Evolutionary conservation across 2,888 invertebrate species (phyloP), one percentile per base, ranked within the genome.

Genomic region (Coleophora flavipennella): DNA sequence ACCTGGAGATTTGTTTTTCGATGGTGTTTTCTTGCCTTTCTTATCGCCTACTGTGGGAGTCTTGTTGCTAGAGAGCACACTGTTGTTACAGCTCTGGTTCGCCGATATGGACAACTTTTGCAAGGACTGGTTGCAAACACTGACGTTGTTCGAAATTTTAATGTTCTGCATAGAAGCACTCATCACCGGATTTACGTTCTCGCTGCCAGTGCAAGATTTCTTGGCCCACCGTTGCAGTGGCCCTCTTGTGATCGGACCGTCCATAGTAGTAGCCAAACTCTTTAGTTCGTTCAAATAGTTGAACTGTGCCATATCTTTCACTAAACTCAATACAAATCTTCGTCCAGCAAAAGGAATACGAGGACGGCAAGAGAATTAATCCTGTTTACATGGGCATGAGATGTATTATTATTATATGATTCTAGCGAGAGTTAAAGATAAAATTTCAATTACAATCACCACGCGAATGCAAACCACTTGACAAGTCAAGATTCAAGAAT

Each of bases 281-380:
- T 91, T 92, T 45, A 94, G 81, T 74, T 94, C 94, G 68, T 92
- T 93, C 52, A 92, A 83, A 69, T 91, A 94, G 61, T 90, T 91
- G 60, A 93, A 91, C 59, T 94, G 93, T 34, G 93, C 88, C 94
- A 94, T 94, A 48, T 40, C 62, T n/a, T n/a, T n/a, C 20, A 4
- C 20, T 20, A 3, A 20, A 20, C 20, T 20, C 20, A 20, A 20
- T 8, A 12, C 13, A 12, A 26, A 11, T 26, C 7, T 12, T 26
- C 26, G 20, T 6, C 7, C 25, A 34, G 20, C 3, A 20, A 20
- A 20, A 20, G 3, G 3, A 20, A 20, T 20, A 20, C 3, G 20
- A 20, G 20, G 20, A 20, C 20, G 20, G 20, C 20, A 20, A 6
- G 20, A 20, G 20, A 6, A 20, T 20, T 20, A 20, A 20, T 20